These are phyloP conservation scores for Porites lobata DNA, from an alignment of 92 coral and sea anemone species.

Conservation along the genomic window DNA sequence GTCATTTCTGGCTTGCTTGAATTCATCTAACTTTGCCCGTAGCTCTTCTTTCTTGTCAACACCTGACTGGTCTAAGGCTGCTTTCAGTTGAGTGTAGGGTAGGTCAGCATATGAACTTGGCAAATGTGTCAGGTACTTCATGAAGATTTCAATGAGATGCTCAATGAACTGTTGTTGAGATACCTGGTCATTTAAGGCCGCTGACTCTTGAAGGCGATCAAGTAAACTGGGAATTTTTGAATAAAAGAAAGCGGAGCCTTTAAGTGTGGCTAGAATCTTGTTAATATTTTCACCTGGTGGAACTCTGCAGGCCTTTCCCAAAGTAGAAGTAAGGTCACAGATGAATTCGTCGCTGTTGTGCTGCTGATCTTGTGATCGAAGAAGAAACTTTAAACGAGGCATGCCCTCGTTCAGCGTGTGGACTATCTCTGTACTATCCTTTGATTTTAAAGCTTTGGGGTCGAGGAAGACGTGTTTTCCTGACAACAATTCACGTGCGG, in stretches of 20 bases:
- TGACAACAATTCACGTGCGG: neutral
- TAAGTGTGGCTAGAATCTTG: conserved; percentile 39
- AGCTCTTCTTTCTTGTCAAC: conserved; percentile 35
- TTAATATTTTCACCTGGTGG: conserved; percentile 30
- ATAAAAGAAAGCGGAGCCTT: conserved; percentile 39
- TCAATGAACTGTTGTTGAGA: conserved; percentile 12
- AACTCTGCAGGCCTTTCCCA: conserved; percentile 49
- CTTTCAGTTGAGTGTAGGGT: conserved; percentile 62
- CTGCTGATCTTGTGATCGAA: conserved; percentile 20
- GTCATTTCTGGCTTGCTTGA: conserved; percentile 65
- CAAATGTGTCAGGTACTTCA: conserved; percentile 62
- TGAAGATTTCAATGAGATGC: conserved; percentile 42
- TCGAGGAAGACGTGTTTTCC: neutral
- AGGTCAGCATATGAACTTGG: conserved; percentile 72
- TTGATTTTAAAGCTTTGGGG: neutral
- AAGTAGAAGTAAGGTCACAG: conserved; percentile 36
- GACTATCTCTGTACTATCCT: neutral
- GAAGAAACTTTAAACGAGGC: conserved; percentile 11
- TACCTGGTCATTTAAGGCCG: conserved; percentile 7
- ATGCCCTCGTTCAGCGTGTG: conserved; percentile 5
- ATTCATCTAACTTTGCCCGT: conserved; percentile 21
- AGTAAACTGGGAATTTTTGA: conserved; percentile 25
- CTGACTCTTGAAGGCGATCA: conserved; percentile 23
- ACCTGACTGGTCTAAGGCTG: conserved; percentile 22
- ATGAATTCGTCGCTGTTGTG: conserved; percentile 41